A percentile compares a stretch with the other conserved stretches of the same genome.
phyloP scores from a whole-genome alignment of 2,888 invertebrate genomes.

The Drosophila mimica region DNA sequence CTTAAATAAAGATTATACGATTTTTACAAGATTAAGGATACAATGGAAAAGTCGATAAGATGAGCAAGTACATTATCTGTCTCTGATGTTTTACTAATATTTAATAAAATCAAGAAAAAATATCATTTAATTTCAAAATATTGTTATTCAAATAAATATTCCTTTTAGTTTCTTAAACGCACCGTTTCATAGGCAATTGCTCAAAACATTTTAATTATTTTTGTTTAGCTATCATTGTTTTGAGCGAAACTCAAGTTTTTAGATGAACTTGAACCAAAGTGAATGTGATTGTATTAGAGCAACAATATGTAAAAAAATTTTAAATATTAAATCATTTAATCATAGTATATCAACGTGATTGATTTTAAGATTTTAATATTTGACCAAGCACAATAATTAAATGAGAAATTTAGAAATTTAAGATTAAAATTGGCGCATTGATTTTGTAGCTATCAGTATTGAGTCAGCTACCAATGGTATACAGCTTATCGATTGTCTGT shows the following conservation, averaged over 20 bases:
- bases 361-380: not conserved
- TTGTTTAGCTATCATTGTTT: no score
- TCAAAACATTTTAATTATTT: no score
- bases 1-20: not conserved
- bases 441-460: conserved; percentile 26
- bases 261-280: conserved; percentile 36
- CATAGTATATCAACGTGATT: not conserved
- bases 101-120: no score
- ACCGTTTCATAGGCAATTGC: no score
- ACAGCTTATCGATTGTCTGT: not conserved
- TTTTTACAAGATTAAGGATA: not conserved
- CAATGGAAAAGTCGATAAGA: not conserved
- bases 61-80: not conserved
- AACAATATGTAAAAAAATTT: conserved; percentile 7
- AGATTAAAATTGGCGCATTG: not conserved
- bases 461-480: accelerated
- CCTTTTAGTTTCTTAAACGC: no score
- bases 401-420: not conserved
- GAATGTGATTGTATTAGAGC: conserved; percentile 23
- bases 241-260: conserved; percentile 11
- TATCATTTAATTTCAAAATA: no score
- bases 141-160: no score
- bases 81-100: not conserved
- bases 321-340: not conserved
- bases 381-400: not conserved